These are phyloP conservation scores for Magallana angulata DNA, from an alignment of 1,140 invertebrate species.

Conservation along the genomic window DNA sequence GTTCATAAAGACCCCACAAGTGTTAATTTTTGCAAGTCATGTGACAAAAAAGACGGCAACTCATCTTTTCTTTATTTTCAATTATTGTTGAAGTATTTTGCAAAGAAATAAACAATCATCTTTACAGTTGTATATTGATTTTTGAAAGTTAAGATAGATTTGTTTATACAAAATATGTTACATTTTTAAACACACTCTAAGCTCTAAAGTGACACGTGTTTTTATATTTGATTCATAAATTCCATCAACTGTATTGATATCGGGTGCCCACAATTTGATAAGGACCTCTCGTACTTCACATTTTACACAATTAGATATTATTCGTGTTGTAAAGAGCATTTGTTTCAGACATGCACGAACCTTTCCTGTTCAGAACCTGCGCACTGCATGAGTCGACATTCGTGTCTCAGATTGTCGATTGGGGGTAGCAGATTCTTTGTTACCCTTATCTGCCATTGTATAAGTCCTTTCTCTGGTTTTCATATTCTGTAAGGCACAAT, in stretches of 20 bases:
- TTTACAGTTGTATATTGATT: slow-evolving; percentile 24
- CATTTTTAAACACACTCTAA: slow-evolving; percentile 11
- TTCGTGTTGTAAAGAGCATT: slow-evolving; percentile 29
- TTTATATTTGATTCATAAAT: slow-evolving; percentile 33
- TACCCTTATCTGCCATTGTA: background rate
- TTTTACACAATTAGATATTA: slow-evolving; percentile 35
- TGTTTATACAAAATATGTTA: slow-evolving; percentile 35
- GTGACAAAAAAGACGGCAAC: no score
- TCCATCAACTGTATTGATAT: slow-evolving; percentile 28
- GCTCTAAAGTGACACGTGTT: slow-evolving; percentile 22
- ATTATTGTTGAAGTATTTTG: background rate
- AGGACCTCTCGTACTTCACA: slow-evolving; percentile 21
- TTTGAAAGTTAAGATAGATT: background rate
- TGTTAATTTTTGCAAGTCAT: no score
- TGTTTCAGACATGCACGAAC: slow-evolving; percentile 37
- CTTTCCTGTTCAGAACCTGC: background rate
- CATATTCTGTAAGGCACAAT: background rate
- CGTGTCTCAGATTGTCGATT: slow-evolving; percentile 5
- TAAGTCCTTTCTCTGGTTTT: background rate
- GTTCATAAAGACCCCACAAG: no score
- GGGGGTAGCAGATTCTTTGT: background rate
- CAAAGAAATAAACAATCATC: background rate
- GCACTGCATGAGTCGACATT: slow-evolving; percentile 24
- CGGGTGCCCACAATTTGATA: slow-evolving; percentile 19
- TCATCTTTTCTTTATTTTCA: no score